Base-by-base conservation (phyloP, 1,140 invertebrate genomes). In the Drosophila bocki region DNA sequence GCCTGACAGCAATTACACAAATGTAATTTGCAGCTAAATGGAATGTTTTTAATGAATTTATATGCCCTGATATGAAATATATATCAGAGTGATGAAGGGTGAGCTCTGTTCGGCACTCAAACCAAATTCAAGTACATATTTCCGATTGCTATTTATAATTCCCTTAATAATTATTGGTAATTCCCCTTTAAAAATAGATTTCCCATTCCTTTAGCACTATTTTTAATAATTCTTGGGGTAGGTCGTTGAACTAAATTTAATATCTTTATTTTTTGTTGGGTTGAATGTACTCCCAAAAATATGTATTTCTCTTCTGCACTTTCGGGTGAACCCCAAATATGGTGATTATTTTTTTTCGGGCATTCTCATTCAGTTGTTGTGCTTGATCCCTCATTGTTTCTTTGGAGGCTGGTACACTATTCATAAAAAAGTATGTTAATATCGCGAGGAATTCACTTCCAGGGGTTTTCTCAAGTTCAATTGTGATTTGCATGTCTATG, bases 1-100 rank as follows among this genome's bases (percentile, higher is more conserved):
- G 54, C 58, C 62, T 71, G 61, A 32, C 35, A 70, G 72, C 74
- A 87, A 87, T 87, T 87, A 88, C 65, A 79, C 67, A 84, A 84
- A 84, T 84, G 77, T 80, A 84, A 80, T 84, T 84, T 84, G 67
- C 59, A 61, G 81, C 61, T 64, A 81, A 90, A 88, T 88, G 85
- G 78, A 88, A 90, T 88, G 81, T 85, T 81, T 78, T 76, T 88
- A 88, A 88, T 88, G 81, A 88, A 88, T 87, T 87, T 87, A 90
- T 78, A 53, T 77, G 62, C 42, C 33, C 45, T 11, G 65, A n/a
- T 5, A 15, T 53, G 33, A 54, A 54, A 54, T 48, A 53, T 48
- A 53, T 50, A 53, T 51, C 19, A 11, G 17, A 65, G 32, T 1
- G 37, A 17, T 3, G 1, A 17, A 17, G 67, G 64, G 44, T 68